These are phyloP conservation scores for Hydrotaea diabolus DNA, from an alignment of 2,888 invertebrate species.

Conservation along the genomic window DNA sequence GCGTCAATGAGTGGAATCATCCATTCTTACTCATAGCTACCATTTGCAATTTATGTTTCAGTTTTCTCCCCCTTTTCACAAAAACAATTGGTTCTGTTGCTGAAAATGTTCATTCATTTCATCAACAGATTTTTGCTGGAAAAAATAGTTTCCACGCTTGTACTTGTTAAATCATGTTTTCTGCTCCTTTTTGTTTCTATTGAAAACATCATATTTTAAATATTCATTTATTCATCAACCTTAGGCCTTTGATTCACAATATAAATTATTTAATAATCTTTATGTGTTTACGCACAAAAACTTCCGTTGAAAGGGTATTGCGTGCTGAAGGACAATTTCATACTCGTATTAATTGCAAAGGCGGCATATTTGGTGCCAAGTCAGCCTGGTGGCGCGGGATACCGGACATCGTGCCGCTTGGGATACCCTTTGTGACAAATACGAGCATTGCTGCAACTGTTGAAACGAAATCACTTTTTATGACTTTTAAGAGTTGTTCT, in stretches of 20 bases:
- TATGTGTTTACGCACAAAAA: background rate
- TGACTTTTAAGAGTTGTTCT: background rate
- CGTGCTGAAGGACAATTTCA: background rate
- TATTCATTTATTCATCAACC: conserved; percentile 27
- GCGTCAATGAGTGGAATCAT: too few species aligned
- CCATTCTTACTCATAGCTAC: too few species aligned
- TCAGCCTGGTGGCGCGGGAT: background rate
- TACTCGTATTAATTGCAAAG: background rate
- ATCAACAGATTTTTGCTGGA: background rate
- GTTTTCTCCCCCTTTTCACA: too few species aligned
- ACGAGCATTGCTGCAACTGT: background rate
- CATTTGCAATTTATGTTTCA: too few species aligned
- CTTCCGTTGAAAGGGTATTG: background rate
- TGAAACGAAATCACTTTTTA: background rate
- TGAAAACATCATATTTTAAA: background rate
- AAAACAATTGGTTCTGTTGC: background rate
- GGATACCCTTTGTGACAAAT: background rate
- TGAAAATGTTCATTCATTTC: background rate
- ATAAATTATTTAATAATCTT: conserved; percentile 26
- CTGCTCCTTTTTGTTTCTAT: background rate
- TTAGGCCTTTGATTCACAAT: conserved; percentile 17
- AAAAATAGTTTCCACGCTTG: background rate
- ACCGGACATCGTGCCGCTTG: background rate
- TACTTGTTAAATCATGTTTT: background rate
- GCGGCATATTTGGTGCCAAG: background rate